phyloP scores from a whole-genome alignment of 2,797 vertebrate genomes.

The Fringilla coelebs region DNA sequence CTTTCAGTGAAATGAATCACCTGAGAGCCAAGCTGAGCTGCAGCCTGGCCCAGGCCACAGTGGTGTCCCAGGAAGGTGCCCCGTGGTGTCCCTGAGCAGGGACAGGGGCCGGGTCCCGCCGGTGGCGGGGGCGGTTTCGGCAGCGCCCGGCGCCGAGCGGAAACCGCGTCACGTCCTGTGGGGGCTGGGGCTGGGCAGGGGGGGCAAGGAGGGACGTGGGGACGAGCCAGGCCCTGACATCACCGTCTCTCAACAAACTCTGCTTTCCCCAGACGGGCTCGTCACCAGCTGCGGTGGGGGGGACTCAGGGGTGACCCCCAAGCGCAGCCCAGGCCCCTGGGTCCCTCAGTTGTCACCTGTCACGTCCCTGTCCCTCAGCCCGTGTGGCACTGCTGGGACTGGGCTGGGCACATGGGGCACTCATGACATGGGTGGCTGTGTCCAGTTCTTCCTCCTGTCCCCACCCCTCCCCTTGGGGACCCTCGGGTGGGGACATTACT shows the following conservation, averaged over 20 bases:
- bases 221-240: background rate
- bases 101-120: background rate
- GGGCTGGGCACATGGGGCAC: rapidly evolving
- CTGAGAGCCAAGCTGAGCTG: rapidly evolving
- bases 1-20: background rate
- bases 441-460: background rate
- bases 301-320: rapidly evolving
- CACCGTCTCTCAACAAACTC: background rate
- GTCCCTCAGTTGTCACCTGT: background rate
- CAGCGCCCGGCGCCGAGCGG: background rate
- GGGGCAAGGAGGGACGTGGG: background rate
- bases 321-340: background rate
- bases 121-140: rapidly evolving
- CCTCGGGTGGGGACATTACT: background rate
- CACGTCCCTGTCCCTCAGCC: background rate
- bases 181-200: background rate
- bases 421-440: rapidly evolving
- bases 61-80: background rate
- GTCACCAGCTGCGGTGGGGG: rapidly evolving
- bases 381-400: rapidly evolving
- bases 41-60: background rate
- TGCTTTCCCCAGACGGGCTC: background rate
- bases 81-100: rapidly evolving
- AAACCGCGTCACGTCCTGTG: constrained; percentile 1
- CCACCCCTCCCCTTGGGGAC: background rate